Evolutionary conservation across 2,113 vertebrate species (phyloP), one percentile per base, ranked within the genome.

Genomic region (Rhipidura dahli): DNA sequence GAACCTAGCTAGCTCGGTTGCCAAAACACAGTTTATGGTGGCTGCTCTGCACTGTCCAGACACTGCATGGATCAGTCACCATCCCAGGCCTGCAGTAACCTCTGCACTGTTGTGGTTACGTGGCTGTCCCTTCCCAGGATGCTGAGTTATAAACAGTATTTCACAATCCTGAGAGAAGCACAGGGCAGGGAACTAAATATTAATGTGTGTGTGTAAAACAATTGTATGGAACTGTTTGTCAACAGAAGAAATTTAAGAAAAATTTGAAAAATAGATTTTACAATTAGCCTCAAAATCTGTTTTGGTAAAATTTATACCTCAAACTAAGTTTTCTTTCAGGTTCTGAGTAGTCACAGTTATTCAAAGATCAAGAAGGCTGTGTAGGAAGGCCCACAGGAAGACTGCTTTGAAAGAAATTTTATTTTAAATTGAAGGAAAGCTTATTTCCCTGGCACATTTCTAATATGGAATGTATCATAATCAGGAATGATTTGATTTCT

Each of bases 41-140:
- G 22, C 47, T 50, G 51, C 23, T 0, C 3, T 3, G 27, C 33
- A 0, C 15, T n/a, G 1, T 8, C 23, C 1, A 1, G 51, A 27
- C 49, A 7, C 30, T 39, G 42, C 49, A 1, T 1, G 13, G 44
- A 26, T 35, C 40, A 21, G 37, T 44, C 23, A 5, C 81, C 31
- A 0, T 17, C 20, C 37, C 65, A 19, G 54, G 37, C 50, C 54
- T 1, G 0, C 47, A 7, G 69, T 66, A 14, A 63, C 75, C 82
- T 66, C 66, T 68, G 78, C 13, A 4, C 78, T 24, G 42, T 1
- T 59, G 69, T 2, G 12, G 10, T 65, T 90, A 47, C 1, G 1
- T 85, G 94, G 47, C 61, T 47, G 2, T 56, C 13, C 3, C 26
- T 24, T 82, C 27, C 26, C 65, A 21, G 35, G 35, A 4, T 6